Conservation (phyloP, 2,113 vertebrate genomes). For the Hippoglossus stenolepis region DNA sequence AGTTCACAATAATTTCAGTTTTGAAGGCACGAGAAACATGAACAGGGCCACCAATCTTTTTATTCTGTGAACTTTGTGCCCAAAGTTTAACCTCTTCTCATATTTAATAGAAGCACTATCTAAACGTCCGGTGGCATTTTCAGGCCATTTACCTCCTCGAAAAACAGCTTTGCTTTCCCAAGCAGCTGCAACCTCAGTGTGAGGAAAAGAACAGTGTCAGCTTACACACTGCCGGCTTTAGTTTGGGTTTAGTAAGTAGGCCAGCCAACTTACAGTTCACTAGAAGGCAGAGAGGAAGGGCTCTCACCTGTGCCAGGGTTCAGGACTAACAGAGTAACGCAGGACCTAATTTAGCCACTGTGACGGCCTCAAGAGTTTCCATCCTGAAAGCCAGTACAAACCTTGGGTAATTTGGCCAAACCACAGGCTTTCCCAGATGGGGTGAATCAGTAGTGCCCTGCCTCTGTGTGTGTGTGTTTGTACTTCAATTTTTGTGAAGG, state of each 20-base stretch:
- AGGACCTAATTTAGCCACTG: conserved; percentile 52
- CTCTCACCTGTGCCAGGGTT: conserved; percentile 48
- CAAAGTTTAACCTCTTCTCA: conserved; percentile 5
- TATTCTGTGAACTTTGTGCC: not conserved
- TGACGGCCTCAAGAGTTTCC: conserved; percentile 58
- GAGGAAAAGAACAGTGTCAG: conserved; percentile 6
- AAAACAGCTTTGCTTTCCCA: conserved; percentile 11
- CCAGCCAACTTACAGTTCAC: conserved; percentile 55
- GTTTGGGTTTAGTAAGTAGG: conserved; percentile 53
- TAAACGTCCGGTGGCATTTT: conserved; percentile 32
- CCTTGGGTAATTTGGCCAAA: conserved; percentile 71
- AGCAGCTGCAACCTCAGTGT: conserved; percentile 15
- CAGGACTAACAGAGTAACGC: conserved; percentile 13
- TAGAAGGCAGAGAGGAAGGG: conserved; percentile 25
- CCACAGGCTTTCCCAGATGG: conserved; percentile 48
- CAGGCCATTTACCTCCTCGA: conserved; percentile 24
- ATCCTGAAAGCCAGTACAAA: conserved; percentile 75
- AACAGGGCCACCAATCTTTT: not conserved
- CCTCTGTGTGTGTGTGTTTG: conserved; percentile 5
- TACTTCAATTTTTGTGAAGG: too few relatives aligned
- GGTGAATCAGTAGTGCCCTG: not conserved
- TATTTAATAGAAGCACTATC: conserved; percentile 16
- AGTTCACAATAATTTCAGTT: not conserved
- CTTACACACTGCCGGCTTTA: conserved; percentile 7
- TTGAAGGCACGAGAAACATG: conserved; percentile 11